Base-by-base conservation (phyloP, 2,888 invertebrate genomes). In the Brenthis daphne region DNA sequence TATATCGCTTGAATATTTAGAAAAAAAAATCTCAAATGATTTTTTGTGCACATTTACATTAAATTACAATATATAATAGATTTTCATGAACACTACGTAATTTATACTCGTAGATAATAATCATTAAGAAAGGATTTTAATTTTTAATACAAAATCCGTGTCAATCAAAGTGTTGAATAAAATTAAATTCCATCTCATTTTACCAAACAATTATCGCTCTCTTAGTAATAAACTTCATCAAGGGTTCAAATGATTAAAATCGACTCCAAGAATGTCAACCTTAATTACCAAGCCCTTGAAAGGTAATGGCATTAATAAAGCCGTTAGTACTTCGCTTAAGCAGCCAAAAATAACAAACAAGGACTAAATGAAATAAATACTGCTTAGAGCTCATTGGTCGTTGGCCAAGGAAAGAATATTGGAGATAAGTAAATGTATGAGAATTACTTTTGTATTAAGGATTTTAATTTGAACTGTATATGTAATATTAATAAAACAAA, bases 311-410 rank as follows among this genome's bases (percentile, higher is more conserved):
- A 64, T 73, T 74, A 73, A 73, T 73, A 71, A 73, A 68, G 60
- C 67, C 68, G 67, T 74, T 74, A 75, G 75, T 75, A 75, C 67
- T 74, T 69, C 68, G 70, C 70, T 67, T 81, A 80, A 87, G 83
- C 78, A 85, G 79, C 80, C 82, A 79, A 86, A 88, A 87, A 71
- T 85, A 87, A 82, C 79, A 81, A 82, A 85, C 74, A 77, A 82
- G 80, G 79, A 83, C 79, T 82, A 82, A 86, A 86, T 86, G 86
- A 85, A 88, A 88, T 88, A 86, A 84, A 80, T 47, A 20, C 65
- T 51, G 47, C 37, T 51, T 56, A 24, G 16, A 51, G 11, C 61
- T 63, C 61, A 53, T 37, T 53, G 50, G 43, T 51, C 33, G 20
- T 61, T 55, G 63, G n/a, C 64, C 16, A 50, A 13, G 48, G 68